Base-by-base conservation (phyloP, 2,888 invertebrate genomes). In the Cerastis leucographa region DNA sequence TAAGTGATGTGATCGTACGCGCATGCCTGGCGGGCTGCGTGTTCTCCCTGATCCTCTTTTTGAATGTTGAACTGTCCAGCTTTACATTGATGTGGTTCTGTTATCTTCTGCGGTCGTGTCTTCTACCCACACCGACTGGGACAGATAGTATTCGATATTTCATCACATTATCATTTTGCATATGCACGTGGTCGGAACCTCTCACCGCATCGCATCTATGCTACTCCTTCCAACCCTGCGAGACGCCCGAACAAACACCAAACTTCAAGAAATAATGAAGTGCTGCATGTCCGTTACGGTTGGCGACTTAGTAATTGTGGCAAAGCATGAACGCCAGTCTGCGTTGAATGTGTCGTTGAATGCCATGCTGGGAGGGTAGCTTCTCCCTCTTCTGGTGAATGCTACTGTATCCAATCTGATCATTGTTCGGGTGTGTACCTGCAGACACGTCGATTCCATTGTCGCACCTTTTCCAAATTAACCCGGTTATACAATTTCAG, bases 1-100 rank as follows among this genome's bases (percentile, higher is more conserved):
- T 97, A 97, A 97, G 97, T 97, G 95, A 96, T 92, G 92, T 92
- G 88, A 90, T 86, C 79, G 80, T 84, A 82, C 84, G 89, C 90
- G 93, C 90, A 89, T 89, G 91, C 90, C 92, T 91, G 91, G 91
- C 91, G 92, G 92, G 92, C 93, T 91, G 92, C 93, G 93, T 92
- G 89, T 76, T 86, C 90, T 91, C 73, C 93, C 93, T 87, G 86
- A 92, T 90, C 91, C 93, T 92, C 91, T 90, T 93, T 86, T 93
- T 94, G 90, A 92, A 94, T 95, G 94, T 95, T 92, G 90, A 93
- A 90, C 91, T 91, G 91, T 94, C 93, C 92, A 92, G 95, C 95
- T 96, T 95, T 89, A 90, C 88, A 90, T 95, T 90, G 89, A 91
- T 95, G 95, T 96, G 92, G 92, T 93, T 84, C 92, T 94, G 87